Evolutionary conservation across 1,140 invertebrate genomes (phyloP).

Genomic region (Pseudomyrmex sp.): DNA sequence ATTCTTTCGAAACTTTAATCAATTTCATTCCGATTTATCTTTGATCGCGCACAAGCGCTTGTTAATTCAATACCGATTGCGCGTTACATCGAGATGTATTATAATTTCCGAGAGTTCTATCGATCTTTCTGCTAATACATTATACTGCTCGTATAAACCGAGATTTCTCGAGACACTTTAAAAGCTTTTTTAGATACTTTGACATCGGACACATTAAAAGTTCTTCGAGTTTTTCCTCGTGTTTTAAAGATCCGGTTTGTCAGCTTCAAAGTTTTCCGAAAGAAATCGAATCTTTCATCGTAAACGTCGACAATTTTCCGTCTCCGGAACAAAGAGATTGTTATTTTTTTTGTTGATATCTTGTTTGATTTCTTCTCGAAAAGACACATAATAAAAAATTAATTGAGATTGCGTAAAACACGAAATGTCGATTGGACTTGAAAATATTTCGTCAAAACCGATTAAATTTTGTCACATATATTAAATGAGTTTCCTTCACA

Average conservation of each 20-base stretch:
- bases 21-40: no score
- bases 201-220: conserved; percentile 10
- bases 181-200: conserved; percentile 19
- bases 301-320: neutral
- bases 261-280: conserved; percentile 6
- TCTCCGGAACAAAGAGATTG: neutral
- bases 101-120: no score
- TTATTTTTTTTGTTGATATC: neutral
- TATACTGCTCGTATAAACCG: neutral
- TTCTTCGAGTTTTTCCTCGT: neutral
- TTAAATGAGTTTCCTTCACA: no score
- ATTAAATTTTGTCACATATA: no score
- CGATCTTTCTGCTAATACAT: neutral
- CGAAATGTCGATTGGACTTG: no score
- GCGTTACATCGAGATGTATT: no score
- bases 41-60: no score
- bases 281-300: conserved; percentile 31
- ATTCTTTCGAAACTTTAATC: neutral
- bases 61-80: no score
- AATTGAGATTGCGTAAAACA: neutral
- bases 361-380: neutral
- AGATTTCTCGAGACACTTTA: neutral
- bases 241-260: neutral
- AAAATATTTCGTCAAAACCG: no score
- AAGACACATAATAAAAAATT: no score